phyloP scores from a whole-genome alignment of 2,888 invertebrate species.

The Ramazzottius varieornatus region DNA sequence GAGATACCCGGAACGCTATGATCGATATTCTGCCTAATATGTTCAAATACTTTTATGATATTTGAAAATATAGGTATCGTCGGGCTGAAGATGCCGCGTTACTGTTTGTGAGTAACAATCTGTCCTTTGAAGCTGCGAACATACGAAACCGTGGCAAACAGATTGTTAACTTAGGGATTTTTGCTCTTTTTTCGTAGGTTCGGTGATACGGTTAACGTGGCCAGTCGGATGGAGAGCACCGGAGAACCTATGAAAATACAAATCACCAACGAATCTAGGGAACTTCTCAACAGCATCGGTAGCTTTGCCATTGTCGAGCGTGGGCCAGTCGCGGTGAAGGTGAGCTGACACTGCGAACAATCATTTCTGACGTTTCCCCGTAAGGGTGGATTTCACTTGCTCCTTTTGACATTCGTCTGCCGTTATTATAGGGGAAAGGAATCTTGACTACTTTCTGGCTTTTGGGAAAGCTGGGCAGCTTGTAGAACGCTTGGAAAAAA shows the following conservation, averaged over 20 bases:
- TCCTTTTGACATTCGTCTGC: background rate
- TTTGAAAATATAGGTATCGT: no score
- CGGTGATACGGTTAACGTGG: background rate
- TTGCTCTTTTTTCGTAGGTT: background rate
- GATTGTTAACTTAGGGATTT: no score
- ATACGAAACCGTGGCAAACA: no score
- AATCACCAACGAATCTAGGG: background rate
- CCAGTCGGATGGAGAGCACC: background rate
- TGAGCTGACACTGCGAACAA: background rate
- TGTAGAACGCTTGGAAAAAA: no score
- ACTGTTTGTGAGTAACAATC: no score
- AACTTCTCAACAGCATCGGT: background rate
- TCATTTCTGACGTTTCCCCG: no score
- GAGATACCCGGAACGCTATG: no score
- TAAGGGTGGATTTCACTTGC: no score
- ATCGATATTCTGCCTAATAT: no score
- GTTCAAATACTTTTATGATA: no score
- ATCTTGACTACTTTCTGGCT: background rate
- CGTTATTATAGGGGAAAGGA: background rate
- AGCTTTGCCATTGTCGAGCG: background rate
- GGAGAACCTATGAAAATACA: slow-evolving; percentile 1
- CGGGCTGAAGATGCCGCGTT: no score
- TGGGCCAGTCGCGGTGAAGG: background rate
- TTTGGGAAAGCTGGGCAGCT: background rate
- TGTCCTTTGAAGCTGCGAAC: no score